Conservation (phyloP, 2,113 vertebrate species). For the Neolamprologus sp. region DNA sequence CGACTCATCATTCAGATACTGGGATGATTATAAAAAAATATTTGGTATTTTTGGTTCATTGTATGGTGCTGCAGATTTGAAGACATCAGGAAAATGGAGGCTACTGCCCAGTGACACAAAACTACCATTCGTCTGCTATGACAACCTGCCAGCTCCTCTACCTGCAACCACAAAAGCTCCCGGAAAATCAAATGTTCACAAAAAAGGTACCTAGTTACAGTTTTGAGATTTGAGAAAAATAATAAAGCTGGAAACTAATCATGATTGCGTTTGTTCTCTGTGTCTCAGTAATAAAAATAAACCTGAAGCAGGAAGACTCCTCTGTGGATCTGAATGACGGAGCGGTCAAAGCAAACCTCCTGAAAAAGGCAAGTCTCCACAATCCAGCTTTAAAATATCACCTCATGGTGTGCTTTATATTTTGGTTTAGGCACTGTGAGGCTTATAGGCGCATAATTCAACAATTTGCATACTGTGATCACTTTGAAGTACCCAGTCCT, state of each 20-base stretch:
- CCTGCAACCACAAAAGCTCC: rapidly evolving
- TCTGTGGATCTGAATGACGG: not conserved
- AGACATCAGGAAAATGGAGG: not conserved
- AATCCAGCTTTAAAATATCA: not conserved
- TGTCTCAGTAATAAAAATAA: not conserved
- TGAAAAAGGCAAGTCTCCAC: not conserved
- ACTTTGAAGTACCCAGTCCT: too few species aligned
- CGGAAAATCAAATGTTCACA: not conserved
- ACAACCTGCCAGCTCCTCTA: not conserved
- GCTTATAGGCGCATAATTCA: not conserved
- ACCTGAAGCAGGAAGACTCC: not conserved
- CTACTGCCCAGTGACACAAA: not conserved
- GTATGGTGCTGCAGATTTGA: not conserved
- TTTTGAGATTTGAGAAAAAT: rapidly evolving
- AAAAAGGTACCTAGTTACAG: not conserved
- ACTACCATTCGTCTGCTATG: not conserved
- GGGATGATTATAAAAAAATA: not conserved
- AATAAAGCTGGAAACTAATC: not conserved
- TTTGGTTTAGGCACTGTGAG: rapidly evolving
- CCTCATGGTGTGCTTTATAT: rapidly evolving
- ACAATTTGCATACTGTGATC: too few species aligned
- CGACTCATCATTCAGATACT: not conserved
- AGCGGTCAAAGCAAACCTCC: not conserved
- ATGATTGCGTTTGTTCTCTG: not conserved
- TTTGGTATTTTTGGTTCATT: not conserved